Base-by-base conservation (phyloP, 2,797 vertebrate species). In the Triplophysa yarkandensis region DNA sequence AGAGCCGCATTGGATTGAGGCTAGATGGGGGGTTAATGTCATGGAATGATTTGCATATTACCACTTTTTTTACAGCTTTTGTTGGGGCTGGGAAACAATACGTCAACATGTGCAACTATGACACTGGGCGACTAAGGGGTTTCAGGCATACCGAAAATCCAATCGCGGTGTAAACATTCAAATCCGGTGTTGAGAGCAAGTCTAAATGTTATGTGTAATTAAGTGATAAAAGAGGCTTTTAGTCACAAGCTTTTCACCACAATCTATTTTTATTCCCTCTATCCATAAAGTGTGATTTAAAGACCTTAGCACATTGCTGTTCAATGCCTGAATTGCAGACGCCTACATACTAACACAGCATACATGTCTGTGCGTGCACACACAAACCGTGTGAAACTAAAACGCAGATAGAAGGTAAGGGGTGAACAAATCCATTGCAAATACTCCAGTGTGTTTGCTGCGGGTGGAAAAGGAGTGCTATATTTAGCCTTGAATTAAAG, bases 401-500 rank as follows among this genome's bases (percentile, higher is more conserved):
- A 30, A 70, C 2, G 21, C 46, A 61, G 64, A 34, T 55, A 70
- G 41, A 64, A 61, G 52, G 55, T 63, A 72, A 55, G 19, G 46
- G 46, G 61, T 50, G 46, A 62, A 71, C 64, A 73, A 67, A 77
- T 82, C 78, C 68, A 77, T 77, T 84, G 62, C 74, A 85, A 86
- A 88, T 76, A 84, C 81, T 66, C 50, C 14, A 77, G 81, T 81
- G 83, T 82, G 74, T 69, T 81, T 80, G 87, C 82, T 83, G 43
- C 73, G 44, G 86, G 84, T 82, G 83, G 78, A 84, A 81, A 60
- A 84, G 83, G 78, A 83, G 84, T 52, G 81, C 85, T 90, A 90
- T 89, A 91, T 86, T 91, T 90, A 92, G 87, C 80, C 58, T 58
- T 82, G 87, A 88, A 90, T 89, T 90, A 87, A 75, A 88, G 84